Percentiles rank a stretch among this genome's conserved stretches.
Conservation (phyloP, 2,113 vertebrate species). For the Etheostoma spectabile region DNA sequence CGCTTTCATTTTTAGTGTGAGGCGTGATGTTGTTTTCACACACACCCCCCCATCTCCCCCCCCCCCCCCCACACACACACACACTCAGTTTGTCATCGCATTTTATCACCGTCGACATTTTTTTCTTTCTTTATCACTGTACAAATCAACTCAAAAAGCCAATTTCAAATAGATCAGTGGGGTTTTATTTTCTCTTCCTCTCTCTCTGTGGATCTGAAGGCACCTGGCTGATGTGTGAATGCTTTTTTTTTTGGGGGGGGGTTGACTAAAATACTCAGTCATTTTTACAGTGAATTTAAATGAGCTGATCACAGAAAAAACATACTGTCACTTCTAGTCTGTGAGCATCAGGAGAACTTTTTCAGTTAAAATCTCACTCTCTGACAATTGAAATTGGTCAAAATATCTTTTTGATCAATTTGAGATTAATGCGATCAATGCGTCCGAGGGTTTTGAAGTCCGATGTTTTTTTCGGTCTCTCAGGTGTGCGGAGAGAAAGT, state of each 20-base stretch:
- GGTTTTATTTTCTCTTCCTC: neutral
- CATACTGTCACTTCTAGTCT: neutral
- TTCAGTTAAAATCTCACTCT: neutral
- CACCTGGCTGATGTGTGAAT: slow-evolving; percentile 18
- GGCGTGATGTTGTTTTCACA: slow-evolving; percentile 53
- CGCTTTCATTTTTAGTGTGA: slow-evolving; percentile 45
- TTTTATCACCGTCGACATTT: slow-evolving; percentile 44
- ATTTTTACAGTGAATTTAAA: slow-evolving; percentile 24
- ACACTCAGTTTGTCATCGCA: slow-evolving; percentile 54
- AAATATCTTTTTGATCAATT: neutral
- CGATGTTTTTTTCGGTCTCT: neutral
- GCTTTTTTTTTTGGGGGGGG: neutral
- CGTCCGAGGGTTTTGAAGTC: neutral
- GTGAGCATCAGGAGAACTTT: neutral
- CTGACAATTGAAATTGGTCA: neutral
- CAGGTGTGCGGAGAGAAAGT: neutral
- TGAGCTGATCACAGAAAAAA: slow-evolving; percentile 37
- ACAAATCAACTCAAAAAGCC: slow-evolving; percentile 58
- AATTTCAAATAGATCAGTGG: slow-evolving; percentile 55
- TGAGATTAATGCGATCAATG: neutral
- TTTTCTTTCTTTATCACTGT: slow-evolving; percentile 29
- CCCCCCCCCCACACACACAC: slow-evolving; percentile 63
- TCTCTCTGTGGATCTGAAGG: slow-evolving; percentile 14
- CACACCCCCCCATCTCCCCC: slow-evolving; percentile 8
- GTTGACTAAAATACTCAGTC: slow-evolving; percentile 21